Conservation (phyloP, 2,113 vertebrate species). For the Brachyhypopomus occidentalis region DNA sequence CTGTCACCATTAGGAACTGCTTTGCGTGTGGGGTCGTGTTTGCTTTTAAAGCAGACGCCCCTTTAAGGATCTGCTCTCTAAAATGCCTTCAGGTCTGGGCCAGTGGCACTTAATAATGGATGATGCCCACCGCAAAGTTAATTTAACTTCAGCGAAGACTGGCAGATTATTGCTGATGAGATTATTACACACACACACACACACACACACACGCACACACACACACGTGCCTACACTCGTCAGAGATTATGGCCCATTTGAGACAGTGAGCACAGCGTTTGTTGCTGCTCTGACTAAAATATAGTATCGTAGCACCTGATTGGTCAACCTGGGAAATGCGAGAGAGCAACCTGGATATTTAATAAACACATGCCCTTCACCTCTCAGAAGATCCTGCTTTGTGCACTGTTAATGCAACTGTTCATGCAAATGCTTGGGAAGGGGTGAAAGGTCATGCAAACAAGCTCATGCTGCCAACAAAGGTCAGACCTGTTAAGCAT, state of each 20-base stretch:
- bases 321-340: conserved; percentile 2
- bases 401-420: not conserved
- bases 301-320: conserved; percentile 25
- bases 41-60: conserved; percentile 27
- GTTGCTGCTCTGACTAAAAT: not conserved
- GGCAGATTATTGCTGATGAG: conserved; percentile 38
- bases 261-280: conserved; percentile 9
- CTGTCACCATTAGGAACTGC: not conserved
- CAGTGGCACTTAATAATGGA: conserved; percentile 42
- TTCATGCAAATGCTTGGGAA: not conserved
- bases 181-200: conserved; percentile 19
- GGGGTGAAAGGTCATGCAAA: conserved; percentile 10
- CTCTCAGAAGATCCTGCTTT: not conserved
- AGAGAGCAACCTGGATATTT: conserved; percentile 1
- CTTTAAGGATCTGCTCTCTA: conserved; percentile 4
- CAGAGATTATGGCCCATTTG: conserved; percentile 44
- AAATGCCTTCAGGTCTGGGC: not conserved
- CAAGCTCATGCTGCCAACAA: not conserved
- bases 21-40: not conserved
- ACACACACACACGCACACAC: conserved; percentile 31
- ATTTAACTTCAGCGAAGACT: conserved; percentile 37
- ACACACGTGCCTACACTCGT: conserved; percentile 49
- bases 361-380: conserved; percentile 34
- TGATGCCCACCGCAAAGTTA: conserved; percentile 30
- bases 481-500: not conserved